Evolutionary conservation across 2,797 vertebrate species (phyloP).

Genomic region (Catostomus latipinnis): DNA sequence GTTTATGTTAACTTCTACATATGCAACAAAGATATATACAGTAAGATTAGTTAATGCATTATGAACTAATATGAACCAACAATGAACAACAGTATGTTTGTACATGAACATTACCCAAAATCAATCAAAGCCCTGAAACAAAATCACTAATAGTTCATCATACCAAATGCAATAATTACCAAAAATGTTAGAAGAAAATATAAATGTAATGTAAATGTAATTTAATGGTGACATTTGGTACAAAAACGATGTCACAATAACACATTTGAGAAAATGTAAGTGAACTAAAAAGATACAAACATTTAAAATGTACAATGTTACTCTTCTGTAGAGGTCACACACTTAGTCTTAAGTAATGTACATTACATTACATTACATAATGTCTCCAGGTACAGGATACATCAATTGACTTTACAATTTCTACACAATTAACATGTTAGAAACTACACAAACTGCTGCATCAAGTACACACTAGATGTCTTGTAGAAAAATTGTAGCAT

Average conservation of each 20-base stretch:
- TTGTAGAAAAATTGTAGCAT: neutral
- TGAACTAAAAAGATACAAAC: neutral
- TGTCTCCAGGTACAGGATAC: neutral
- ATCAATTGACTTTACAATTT: neutral
- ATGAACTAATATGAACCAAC: too few relatives aligned
- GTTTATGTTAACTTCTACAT: too few relatives aligned
- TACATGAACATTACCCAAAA: too few relatives aligned
- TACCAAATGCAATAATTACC: too few relatives aligned
- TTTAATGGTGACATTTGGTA: slow-evolving; percentile 19
- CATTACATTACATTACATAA: neutral
- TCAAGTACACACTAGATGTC: neutral
- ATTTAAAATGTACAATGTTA: neutral
- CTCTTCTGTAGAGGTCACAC: neutral
- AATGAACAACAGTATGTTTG: too few relatives aligned
- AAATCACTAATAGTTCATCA: too few relatives aligned
- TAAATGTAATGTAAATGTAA: neutral
- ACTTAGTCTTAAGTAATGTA: neutral
- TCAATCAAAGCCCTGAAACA: too few relatives aligned
- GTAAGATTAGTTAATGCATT: too few relatives aligned
- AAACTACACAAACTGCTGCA: neutral
- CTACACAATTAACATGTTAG: neutral
- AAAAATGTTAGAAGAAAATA: neutral
- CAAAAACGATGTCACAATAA: neutral
- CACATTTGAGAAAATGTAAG: slow-evolving; percentile 4
- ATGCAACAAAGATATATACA: too few relatives aligned